Evolutionary conservation across 1,140 invertebrate genomes (phyloP), one percentile per base, ranked within the genome.

Genomic region (Cephus cinctus): DNA sequence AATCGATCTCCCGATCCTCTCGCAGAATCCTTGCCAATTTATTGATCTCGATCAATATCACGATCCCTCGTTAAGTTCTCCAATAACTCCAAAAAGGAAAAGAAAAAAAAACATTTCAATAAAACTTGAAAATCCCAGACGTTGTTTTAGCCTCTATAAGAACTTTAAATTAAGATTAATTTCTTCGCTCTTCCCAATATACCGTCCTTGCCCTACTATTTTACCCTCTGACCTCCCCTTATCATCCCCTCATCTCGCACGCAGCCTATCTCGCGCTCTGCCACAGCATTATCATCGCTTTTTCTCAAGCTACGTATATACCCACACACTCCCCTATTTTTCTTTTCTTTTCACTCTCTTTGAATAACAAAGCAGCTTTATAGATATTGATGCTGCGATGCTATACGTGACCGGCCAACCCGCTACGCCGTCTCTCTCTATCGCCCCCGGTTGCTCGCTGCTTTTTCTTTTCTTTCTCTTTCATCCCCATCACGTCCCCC

Each of bases 291-390:
- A 9, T 12, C 12, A 8, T 30, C 25, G 6, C 25, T 30, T n/a
- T 30, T n/a, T 30, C 25, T 30, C 25, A 8, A 11, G 11, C 34
- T 14, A 11, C 15, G 11, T 36, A 30, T 30, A 12, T 8, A 9
- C 9, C 12, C 12, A 30, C 27, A 30, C 8, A 9, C 9, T 12
- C 9, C 27, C 9, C 12, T 30, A 8, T 30, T 9, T 9, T 18
- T 36, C 34, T 12, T 12, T 15, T 9, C 14, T 8, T 36, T 8
- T 36, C 19, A 12, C 8, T 36, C 34, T 15, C 34, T 36, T 36
- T 36, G 34, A 36, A 36, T 36, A 36, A 36, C 34, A 36, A 36
- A 36, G 34, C 14, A 36, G 34, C 34, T 8, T 36, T 36, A 36
- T 36, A 15, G 34, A 36, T 36, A 36, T 36, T 36, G 34, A 36